phyloP scores from a whole-genome alignment of 2,113 vertebrate species.

The Lethenteron camtschaticum region DNA sequence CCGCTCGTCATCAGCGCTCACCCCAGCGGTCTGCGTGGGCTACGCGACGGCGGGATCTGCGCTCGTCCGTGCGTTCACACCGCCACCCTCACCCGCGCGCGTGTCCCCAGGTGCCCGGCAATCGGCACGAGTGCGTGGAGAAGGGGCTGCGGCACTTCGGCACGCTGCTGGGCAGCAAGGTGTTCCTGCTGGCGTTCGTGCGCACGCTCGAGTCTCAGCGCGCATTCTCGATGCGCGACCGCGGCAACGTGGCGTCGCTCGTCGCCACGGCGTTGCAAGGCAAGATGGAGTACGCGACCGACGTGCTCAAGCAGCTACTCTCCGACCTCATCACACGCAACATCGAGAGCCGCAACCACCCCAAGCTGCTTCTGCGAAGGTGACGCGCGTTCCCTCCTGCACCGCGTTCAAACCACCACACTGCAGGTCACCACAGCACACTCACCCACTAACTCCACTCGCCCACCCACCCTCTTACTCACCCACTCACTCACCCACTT shows the following conservation, averaged over 20 bases:
- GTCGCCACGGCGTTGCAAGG: conserved; percentile 93
- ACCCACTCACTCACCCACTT: too few species aligned
- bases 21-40: not conserved
- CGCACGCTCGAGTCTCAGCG: conserved; percentile 80
- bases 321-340: conserved; percentile 92
- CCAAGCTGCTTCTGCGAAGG: conserved; percentile 88
- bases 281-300: conserved; percentile 82
- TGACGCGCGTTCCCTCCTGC: conserved; percentile 12
- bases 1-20: conserved; percentile 16
- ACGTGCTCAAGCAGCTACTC: conserved; percentile 83
- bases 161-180: conserved; percentile 94
- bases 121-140: conserved; percentile 76
- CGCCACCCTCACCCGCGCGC: accelerated
- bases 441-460: too few species aligned
- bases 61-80: not conserved
- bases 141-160: conserved; percentile 89
- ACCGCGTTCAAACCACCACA: too few species aligned
- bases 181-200: conserved; percentile 86
- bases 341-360: conserved; percentile 95
- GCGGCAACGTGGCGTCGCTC: conserved; percentile 85
- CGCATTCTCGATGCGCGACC: conserved; percentile 93
- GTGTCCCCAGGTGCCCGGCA: conserved; percentile 53
- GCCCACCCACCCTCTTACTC: too few species aligned
- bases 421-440: too few species aligned
- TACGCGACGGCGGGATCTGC: not conserved